These are phyloP conservation scores for Epinotia demarniana DNA, from an alignment of 2,888 invertebrate species.

Conservation along the genomic window DNA sequence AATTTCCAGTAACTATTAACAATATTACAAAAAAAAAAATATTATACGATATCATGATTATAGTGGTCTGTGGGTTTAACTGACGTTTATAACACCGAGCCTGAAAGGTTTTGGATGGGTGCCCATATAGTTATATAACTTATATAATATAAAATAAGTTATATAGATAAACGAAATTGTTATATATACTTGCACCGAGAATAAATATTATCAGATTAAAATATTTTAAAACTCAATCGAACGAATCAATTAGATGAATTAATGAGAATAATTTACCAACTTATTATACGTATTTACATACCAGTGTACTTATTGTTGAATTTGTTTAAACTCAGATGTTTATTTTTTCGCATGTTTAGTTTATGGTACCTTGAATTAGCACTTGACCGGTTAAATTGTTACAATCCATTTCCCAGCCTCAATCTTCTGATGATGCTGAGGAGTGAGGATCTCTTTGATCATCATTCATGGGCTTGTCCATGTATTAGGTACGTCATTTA, in stretches of 20 bases:
- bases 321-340: background rate
- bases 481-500: too few species aligned
- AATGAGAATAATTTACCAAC: background rate
- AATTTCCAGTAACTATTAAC: too few species aligned
- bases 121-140: too few species aligned
- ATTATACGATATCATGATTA: too few species aligned
- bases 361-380: background rate
- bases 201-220: too few species aligned
- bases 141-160: background rate
- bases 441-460: too few species aligned
- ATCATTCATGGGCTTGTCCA: background rate
- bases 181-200: too few species aligned
- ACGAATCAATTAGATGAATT: too few species aligned
- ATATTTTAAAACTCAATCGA: too few species aligned
- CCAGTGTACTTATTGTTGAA: background rate
- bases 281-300: background rate
- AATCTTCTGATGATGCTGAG: background rate
- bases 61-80: background rate
- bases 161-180: background rate
- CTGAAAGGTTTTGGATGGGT: background rate
- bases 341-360: background rate
- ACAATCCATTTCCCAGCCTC: background rate
- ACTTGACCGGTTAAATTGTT: slow-evolving; percentile 7
- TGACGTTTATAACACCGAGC: background rate
- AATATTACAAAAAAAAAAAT: too few species aligned